These are phyloP conservation scores for Murina feae DNA, from an alignment of 2,113 vertebrate genomes.

Conservation along the genomic window DNA sequence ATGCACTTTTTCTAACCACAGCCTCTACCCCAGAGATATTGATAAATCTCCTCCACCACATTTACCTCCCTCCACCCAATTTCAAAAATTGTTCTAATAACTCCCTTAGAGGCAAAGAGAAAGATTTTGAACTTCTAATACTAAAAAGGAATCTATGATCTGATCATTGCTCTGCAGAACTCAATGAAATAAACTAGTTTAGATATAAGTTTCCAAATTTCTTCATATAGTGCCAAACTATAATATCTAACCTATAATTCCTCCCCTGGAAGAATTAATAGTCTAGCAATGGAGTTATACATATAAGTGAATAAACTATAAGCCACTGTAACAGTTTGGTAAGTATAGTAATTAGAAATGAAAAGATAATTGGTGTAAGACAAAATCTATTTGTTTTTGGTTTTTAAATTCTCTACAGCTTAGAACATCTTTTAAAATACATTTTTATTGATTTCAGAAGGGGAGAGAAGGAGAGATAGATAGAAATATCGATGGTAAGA, in stretches of 20 bases:
- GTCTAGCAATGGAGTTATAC: not conserved
- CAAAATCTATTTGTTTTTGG: not conserved
- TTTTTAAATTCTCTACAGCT: no score
- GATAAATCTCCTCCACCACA: not conserved
- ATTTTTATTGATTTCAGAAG: no score
- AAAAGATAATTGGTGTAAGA: not conserved
- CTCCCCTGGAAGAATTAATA: not conserved
- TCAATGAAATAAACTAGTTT: not conserved
- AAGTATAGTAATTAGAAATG: not conserved
- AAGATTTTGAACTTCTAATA: slow-evolving; percentile 23
- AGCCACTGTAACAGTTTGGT: not conserved
- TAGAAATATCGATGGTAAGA: no score
- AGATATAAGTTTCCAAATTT: not conserved
- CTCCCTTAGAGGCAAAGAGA: not conserved
- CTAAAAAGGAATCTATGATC: not conserved
- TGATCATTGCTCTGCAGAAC: not conserved
- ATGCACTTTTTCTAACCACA: not conserved
- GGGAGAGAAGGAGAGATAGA: no score
- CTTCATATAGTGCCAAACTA: not conserved
- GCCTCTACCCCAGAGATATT: not conserved
- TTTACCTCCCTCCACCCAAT: not conserved
- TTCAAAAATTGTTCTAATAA: not conserved
- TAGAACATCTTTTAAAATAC: no score
- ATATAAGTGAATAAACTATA: not conserved
- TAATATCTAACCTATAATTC: not conserved